Evolutionary conservation across 1,140 invertebrate genomes (phyloP).

Genomic region (Daktulosphaira vitifoliae): DNA sequence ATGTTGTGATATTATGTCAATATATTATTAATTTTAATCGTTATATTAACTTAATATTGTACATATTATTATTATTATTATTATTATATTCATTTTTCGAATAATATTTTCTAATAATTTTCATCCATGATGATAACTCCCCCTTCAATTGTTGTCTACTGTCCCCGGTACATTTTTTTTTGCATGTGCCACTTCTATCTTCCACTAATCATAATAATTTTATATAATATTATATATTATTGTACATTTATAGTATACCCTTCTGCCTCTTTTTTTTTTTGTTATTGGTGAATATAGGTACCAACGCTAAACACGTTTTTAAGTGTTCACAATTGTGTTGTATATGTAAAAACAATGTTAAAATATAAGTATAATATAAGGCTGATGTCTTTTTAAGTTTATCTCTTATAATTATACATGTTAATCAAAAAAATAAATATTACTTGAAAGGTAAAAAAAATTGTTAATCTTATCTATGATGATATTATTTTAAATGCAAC

Average conservation of each 20-base stretch:
- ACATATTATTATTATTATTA: constrained; percentile 28
- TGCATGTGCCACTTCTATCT: too few species aligned
- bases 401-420: constrained; percentile 7
- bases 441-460: not conserved
- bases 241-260: not conserved
- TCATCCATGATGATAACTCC: too few species aligned
- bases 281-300: not conserved
- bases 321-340: too few species aligned
- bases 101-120: not conserved
- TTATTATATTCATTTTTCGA: constrained; percentile 19
- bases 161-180: too few species aligned
- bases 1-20: constrained; percentile 30
- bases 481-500: constrained; percentile 2
- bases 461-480: constrained; percentile 4
- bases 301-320: too few species aligned
- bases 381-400: constrained; percentile 32
- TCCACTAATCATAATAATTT: too few species aligned
- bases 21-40: constrained; percentile 16
- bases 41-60: constrained; percentile 8
- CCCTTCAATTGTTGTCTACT: too few species aligned
- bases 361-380: constrained; percentile 20
- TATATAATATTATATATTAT: too few species aligned
- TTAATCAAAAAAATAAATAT: constrained; percentile 4
- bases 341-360: constrained; percentile 22
- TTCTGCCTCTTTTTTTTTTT: not conserved